phyloP scores from a whole-genome alignment of 1,140 invertebrate species.

The Pseudobourletiella spinata region DNA sequence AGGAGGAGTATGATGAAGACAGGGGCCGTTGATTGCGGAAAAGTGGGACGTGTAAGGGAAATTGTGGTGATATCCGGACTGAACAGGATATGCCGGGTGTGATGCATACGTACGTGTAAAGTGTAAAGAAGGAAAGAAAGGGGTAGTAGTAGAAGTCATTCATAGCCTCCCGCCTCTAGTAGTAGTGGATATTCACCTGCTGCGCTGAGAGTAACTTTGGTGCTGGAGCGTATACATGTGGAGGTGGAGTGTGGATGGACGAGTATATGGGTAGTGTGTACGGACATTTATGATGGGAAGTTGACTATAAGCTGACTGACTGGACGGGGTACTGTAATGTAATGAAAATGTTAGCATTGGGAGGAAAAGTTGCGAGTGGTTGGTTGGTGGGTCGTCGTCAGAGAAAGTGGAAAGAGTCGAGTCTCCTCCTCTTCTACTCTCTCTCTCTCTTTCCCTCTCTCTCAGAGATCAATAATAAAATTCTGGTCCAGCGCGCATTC shows the following conservation, averaged over 20 bases:
- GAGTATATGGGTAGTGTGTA: too few species aligned
- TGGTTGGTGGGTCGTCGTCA: conserved; percentile 1
- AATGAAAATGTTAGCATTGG: conserved; percentile 26
- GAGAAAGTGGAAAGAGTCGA: conserved; percentile 15
- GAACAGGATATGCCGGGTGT: too few species aligned
- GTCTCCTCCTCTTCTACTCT: conserved; percentile 22
- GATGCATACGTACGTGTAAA: too few species aligned
- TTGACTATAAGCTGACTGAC: not conserved
- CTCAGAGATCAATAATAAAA: conserved; percentile 29
- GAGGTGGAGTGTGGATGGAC: not conserved
- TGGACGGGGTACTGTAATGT: conserved; percentile 3
- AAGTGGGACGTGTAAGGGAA: too few species aligned
- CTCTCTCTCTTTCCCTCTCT: conserved; percentile 5
- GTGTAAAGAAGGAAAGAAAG: too few species aligned
- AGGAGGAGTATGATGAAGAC: too few species aligned
- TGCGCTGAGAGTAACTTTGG: too few species aligned
- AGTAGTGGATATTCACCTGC: too few species aligned
- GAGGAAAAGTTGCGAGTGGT: conserved; percentile 16
- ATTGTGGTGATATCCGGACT: too few species aligned
- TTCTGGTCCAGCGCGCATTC: conserved; percentile 30
- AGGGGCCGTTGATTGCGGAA: too few species aligned
- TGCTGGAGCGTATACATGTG: not conserved
- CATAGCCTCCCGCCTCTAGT: too few species aligned
- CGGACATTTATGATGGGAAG: not conserved
- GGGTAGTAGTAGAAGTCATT: too few species aligned